phyloP scores from a whole-genome alignment of 2,113 vertebrate species.

The Thomomys bottae region DNA sequence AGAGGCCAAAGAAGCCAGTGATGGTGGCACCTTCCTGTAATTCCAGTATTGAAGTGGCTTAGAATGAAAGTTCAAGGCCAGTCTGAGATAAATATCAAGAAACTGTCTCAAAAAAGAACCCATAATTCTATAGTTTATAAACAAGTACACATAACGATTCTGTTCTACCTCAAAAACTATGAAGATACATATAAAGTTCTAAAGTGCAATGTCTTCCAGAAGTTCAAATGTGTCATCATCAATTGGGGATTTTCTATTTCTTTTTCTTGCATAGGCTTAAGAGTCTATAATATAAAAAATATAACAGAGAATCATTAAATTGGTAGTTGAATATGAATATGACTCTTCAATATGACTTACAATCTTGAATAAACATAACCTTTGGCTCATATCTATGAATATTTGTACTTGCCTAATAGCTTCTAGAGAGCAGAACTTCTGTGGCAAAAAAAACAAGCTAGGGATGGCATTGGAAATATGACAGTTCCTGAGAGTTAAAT shows the following conservation, averaged over 20 bases:
- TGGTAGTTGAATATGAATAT: neutral
- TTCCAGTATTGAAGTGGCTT: too few relatives aligned
- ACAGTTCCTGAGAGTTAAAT: slow-evolving; percentile 13
- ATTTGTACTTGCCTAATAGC: neutral
- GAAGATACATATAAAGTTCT: slow-evolving; percentile 6
- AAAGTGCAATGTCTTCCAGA: neutral
- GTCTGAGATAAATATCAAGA: too few relatives aligned
- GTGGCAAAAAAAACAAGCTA: neutral
- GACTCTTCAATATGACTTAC: slow-evolving; percentile 24
- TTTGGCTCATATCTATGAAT: slow-evolving; percentile 20
- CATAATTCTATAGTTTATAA: neutral
- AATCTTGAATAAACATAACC: neutral
- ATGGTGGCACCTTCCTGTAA: too few relatives aligned
- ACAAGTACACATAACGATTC: slow-evolving; percentile 11
- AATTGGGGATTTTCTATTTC: neutral
- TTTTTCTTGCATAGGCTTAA: neutral
- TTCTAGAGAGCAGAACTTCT: neutral
- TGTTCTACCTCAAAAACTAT: slow-evolving; percentile 22
- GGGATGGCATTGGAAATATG: neutral
- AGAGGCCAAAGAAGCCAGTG: neutral
- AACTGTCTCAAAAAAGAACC: too few relatives aligned
- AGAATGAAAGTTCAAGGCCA: too few relatives aligned
- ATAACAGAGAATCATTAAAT: neutral
- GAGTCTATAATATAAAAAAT: neutral
- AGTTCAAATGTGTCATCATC: neutral